Conservation (phyloP, 2,888 invertebrate genomes). For the Tachina fera region DNA sequence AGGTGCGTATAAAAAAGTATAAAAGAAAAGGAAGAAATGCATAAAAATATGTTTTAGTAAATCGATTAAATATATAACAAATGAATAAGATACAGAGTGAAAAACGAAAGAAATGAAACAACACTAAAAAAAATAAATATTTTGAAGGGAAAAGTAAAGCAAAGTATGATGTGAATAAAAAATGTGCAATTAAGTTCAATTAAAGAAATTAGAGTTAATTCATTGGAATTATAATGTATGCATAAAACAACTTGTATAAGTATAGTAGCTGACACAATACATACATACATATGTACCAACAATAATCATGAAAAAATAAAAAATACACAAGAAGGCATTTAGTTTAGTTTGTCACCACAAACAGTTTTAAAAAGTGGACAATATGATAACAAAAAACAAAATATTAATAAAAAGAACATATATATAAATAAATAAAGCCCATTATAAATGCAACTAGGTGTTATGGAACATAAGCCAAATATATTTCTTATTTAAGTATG, state of each 20-base stretch:
- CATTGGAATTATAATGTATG: constrained; percentile 73
- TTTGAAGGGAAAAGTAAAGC: constrained; percentile 66
- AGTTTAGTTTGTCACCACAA: constrained; percentile 39
- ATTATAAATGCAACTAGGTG: no score
- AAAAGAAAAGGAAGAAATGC: constrained; percentile 66
- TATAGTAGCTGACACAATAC: constrained; percentile 36
- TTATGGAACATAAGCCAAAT: no score
- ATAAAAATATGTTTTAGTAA: constrained; percentile 57
- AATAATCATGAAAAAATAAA: constrained; percentile 52
- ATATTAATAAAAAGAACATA: constrained; percentile 23
- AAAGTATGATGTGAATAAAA: constrained; percentile 66
- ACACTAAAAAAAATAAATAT: constrained; percentile 20
- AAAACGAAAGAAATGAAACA: constrained; percentile 22
- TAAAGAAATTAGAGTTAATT: constrained; percentile 76
- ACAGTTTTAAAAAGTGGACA: constrained; percentile 37
- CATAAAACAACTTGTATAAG: constrained; percentile 71
- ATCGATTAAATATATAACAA: constrained; percentile 64
- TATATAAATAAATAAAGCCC: no score
- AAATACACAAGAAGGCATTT: constrained; percentile 48
- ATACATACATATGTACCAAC: neutral
- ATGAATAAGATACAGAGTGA: constrained; percentile 47
- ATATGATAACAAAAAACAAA: constrained; percentile 43
- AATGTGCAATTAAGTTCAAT: constrained; percentile 80
- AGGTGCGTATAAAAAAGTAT: constrained; percentile 64
- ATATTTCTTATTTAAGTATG: no score